A percentile compares a stretch with the other conserved stretches of the same genome.
These are phyloP conservation scores for Syrista parreyssii DNA, from an alignment of 2,888 invertebrate genomes.

Conservation along the genomic window DNA sequence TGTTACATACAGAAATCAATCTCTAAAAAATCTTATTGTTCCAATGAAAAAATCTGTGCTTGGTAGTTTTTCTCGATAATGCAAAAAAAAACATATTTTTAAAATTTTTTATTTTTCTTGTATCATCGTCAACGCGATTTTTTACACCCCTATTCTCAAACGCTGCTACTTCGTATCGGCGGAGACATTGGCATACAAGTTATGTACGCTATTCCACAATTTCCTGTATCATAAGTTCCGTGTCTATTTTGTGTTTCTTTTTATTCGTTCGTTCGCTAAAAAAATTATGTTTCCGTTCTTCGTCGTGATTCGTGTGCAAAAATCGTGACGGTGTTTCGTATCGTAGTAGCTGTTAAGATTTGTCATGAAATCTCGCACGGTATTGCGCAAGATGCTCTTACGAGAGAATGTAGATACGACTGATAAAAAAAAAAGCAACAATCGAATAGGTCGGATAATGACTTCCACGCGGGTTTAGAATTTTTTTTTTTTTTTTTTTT, in stretches of 20 bases:
- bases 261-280: not conserved
- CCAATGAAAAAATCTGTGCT: not conserved
- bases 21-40: not conserved
- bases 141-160: not conserved
- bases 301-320: not conserved
- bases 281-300: not conserved
- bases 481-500: not conserved
- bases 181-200: not conserved
- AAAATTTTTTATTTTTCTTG: not conserved
- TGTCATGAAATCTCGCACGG: not conserved
- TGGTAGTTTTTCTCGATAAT: not conserved
- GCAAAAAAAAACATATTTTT: not conserved
- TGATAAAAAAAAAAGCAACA: not conserved
- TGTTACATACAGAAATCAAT: not conserved
- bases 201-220: not conserved
- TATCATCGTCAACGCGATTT: not conserved
- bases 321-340: not conserved
- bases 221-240: not conserved
- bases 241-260: not conserved
- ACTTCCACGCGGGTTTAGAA: not conserved
- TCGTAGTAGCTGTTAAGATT: not conserved
- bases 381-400: not conserved
- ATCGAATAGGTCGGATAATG: not conserved
- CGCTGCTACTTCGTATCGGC: not conserved
- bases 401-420: not conserved